These are phyloP conservation scores for Ridgeia piscesae DNA, from an alignment of 1,140 invertebrate species.

Conservation along the genomic window DNA sequence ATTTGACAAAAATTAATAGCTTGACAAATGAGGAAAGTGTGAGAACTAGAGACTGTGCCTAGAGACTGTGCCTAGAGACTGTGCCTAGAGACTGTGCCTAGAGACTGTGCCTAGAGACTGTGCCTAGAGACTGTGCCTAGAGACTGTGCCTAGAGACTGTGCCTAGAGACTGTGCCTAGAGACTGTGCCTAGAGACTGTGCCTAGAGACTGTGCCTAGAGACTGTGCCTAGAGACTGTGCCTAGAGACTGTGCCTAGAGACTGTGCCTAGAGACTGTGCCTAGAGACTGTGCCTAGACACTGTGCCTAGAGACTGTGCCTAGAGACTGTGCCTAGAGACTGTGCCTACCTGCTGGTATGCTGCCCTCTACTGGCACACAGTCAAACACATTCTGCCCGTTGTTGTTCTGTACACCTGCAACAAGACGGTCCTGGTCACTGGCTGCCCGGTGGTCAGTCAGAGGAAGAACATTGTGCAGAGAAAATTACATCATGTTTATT, in stretches of 20 bases:
- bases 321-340: background rate
- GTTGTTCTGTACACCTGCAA: slow-evolving; percentile 52
- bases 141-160: slow-evolving; percentile 2
- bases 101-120: slow-evolving; percentile 3
- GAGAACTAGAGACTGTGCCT: background rate
- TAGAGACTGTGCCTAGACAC: background rate
- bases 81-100: too few species aligned
- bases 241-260: too few species aligned
- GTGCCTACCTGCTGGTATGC: slow-evolving; percentile 9
- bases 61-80: background rate
- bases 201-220: background rate
- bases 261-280: too few species aligned
- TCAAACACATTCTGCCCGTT: slow-evolving; percentile 57
- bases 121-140: background rate
- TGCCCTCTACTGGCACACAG: slow-evolving; percentile 51
- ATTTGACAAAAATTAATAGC: background rate
- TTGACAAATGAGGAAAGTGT: background rate
- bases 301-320: background rate
- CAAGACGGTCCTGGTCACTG: background rate
- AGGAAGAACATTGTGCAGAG: too few species aligned
- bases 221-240: background rate
- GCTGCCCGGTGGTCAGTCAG: too few species aligned
- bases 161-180: too few species aligned
- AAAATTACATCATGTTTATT: too few species aligned
- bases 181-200: slow-evolving; percentile 7